Conservation (phyloP, 2,888 invertebrate species). For the Liposcelis brunnea region DNA sequence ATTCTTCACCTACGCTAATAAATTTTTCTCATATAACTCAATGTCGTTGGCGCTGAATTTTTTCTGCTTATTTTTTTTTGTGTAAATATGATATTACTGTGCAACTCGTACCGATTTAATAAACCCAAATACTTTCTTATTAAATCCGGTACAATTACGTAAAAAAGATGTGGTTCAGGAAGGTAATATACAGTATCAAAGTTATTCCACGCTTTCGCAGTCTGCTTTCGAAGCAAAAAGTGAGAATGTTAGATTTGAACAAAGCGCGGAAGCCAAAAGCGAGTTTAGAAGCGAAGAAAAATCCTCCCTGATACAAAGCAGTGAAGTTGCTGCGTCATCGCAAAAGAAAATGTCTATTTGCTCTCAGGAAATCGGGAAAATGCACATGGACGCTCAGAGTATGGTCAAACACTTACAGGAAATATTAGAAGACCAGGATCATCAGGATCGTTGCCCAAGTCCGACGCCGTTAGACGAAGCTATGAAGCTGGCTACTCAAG, state of each 20-base stretch:
- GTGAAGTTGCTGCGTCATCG: not conserved
- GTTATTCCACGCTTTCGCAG: conserved; percentile 3
- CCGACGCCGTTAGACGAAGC: conserved; percentile 3
- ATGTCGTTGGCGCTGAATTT: conserved; percentile 9
- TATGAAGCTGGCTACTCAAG: not conserved
- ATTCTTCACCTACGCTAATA: too few relatives aligned
- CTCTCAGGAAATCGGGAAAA: conserved; percentile 18
- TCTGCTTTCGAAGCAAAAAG: not conserved
- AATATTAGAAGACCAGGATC: conserved; percentile 1
- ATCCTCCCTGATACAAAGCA: not conserved
- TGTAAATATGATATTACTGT: not conserved
- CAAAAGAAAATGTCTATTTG: conserved; percentile 20
- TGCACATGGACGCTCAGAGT: conserved; percentile 7
- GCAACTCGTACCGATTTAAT: conserved; percentile 6
- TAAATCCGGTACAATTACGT: not conserved
- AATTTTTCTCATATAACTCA: not conserved
- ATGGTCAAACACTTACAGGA: conserved; percentile 1
- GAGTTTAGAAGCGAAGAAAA: not conserved
- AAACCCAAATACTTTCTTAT: too few relatives aligned
- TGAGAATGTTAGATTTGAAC: conserved; percentile 5
- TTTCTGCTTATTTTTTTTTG: not conserved
- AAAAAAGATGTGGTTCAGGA: conserved; percentile 1
- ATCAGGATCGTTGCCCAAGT: conserved; percentile 4
- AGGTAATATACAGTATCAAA: conserved; percentile 6
- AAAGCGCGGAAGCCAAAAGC: not conserved